These are phyloP conservation scores for Montipora efflorescens DNA, from an alignment of 64 coral and sea anemone genomes.

Conservation along the genomic window DNA sequence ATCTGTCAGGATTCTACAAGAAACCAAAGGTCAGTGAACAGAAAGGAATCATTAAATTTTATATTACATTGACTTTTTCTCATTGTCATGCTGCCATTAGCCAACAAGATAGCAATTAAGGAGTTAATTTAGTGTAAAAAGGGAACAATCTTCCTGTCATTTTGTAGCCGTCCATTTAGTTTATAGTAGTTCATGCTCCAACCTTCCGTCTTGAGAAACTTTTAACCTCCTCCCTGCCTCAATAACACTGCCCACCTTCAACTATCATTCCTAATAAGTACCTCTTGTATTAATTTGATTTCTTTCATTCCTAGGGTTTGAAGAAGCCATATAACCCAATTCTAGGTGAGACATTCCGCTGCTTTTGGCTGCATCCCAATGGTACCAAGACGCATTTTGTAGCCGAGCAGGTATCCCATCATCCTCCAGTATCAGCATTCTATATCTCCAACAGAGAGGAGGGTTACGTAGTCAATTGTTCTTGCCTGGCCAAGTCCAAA, in stretches of 20 bases:
- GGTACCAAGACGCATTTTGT: constrained; percentile 92
- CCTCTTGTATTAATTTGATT: not conserved
- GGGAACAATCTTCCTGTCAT: too few species aligned
- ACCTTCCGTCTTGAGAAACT: too few species aligned
- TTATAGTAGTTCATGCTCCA: too few species aligned
- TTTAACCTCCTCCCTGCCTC: too few species aligned
- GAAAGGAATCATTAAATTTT: not conserved
- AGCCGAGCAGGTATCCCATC: constrained; percentile 95
- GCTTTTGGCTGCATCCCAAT: constrained; percentile 89
- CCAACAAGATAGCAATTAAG: too few species aligned
- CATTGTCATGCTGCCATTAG: too few species aligned
- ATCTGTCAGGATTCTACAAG: constrained; percentile 98
- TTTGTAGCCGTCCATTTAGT: too few species aligned
- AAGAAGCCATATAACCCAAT: constrained; percentile 99
- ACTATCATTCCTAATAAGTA: too few species aligned
- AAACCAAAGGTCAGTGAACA: constrained; percentile 89
- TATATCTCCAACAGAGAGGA: constrained; percentile 94
- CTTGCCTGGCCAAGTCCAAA: constrained; percentile 95
- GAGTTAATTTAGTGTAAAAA: too few species aligned
- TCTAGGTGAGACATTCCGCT: constrained; percentile 96
- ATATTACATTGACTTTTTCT: too few species aligned
- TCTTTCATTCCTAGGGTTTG: constrained; percentile 60
- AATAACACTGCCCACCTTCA: too few species aligned
- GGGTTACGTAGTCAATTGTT: constrained; percentile 95
- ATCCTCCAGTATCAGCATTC: constrained; percentile 97